Evolutionary conservation across 30 jellyfish, hydroid and myxozoan genomes (phyloP).

Genomic region (Turritopsis rubra): DNA sequence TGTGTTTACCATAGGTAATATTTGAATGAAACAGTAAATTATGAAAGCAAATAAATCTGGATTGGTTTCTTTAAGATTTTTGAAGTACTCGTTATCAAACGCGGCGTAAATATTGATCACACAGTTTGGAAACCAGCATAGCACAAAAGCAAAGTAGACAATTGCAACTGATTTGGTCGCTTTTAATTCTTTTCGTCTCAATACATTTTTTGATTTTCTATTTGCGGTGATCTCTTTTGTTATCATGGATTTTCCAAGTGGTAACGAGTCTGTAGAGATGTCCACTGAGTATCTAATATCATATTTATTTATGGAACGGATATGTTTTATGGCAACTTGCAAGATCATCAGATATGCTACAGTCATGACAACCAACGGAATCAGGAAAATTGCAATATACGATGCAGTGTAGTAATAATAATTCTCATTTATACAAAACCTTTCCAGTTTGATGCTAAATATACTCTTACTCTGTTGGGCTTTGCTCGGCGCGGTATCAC

Average conservation of each 20-base stretch:
- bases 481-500: conserved; percentile 25
- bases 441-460: neutral
- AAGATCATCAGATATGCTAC: conserved; percentile 45
- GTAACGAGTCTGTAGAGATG: conserved; percentile 1
- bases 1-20: conserved; percentile 65
- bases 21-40: conserved; percentile 49
- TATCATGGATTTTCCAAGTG: conserved; percentile 4
- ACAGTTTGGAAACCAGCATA: conserved; percentile 82
- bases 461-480: neutral
- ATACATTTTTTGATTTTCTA: conserved; percentile 29
- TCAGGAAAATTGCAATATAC: conserved; percentile 42
- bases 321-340: conserved; percentile 67
- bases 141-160: conserved; percentile 74
- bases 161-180: conserved; percentile 90
- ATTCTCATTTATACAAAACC: conserved; percentile 43
- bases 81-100: conserved; percentile 26
- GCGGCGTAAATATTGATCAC: conserved; percentile 46
- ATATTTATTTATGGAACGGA: conserved; percentile 68
- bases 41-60: conserved; percentile 36
- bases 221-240: conserved; percentile 22
- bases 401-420: conserved; percentile 50
- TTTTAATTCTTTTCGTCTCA: conserved; percentile 67
- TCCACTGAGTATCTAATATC: conserved; percentile 42
- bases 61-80: conserved; percentile 18
- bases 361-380: conserved; percentile 67